Evolutionary conservation across 2,113 vertebrate species (phyloP).

Genomic region (Sylvietta virens): DNA sequence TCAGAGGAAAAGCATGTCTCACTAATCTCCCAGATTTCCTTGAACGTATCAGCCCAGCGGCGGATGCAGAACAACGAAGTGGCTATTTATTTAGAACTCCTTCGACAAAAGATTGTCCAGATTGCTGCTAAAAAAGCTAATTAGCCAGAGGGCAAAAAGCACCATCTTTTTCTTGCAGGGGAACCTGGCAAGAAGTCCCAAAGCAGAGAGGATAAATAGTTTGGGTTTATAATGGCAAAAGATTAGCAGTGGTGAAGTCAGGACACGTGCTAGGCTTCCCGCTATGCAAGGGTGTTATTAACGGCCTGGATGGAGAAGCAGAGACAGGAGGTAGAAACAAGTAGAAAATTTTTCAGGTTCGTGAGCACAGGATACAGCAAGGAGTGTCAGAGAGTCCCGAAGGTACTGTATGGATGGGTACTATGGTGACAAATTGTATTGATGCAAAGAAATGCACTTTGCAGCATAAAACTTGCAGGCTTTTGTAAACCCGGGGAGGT

Average conservation of each 20-base stretch:
- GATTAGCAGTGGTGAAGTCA: not conserved
- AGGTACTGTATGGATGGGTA: not conserved
- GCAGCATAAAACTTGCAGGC: not conserved
- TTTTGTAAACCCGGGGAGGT: not conserved
- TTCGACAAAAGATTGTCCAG: not conserved
- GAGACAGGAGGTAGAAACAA: not conserved
- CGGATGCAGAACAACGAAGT: not conserved
- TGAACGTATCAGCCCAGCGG: not conserved
- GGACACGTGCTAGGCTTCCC: not conserved
- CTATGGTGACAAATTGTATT: not conserved
- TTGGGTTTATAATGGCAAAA: not conserved
- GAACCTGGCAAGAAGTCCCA: not conserved
- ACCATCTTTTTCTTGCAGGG: not conserved
- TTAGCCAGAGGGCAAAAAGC: not conserved
- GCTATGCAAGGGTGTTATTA: not conserved
- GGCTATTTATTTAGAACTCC: slow-evolving; percentile 37
- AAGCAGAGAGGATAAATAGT: not conserved
- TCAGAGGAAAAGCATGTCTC: slow-evolving; percentile 15
- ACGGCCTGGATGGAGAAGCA: not conserved
- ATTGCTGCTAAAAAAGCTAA: not conserved
- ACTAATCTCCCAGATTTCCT: slow-evolving; percentile 15
- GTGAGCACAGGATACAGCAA: not conserved
- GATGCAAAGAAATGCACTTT: not conserved
- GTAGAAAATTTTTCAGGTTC: not conserved
- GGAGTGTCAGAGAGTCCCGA: not conserved